phyloP scores from a whole-genome alignment of 2,888 invertebrate genomes.

The Neelides folsomi region DNA sequence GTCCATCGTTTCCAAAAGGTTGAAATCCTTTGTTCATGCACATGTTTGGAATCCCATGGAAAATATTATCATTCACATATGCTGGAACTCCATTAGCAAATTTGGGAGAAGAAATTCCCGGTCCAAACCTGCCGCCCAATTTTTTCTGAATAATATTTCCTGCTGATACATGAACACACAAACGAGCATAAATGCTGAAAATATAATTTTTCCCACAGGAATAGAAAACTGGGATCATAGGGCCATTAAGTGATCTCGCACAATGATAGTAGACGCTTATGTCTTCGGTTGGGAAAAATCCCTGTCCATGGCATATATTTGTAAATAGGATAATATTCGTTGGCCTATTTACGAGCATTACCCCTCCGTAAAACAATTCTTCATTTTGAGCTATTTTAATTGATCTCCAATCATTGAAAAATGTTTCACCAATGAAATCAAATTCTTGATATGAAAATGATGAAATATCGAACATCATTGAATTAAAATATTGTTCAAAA shows the following conservation, averaged over 20 bases:
- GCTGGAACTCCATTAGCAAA: slow-evolving; percentile 4
- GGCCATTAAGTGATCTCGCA: not conserved
- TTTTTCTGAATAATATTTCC: slow-evolving; percentile 12
- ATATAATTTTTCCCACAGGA: slow-evolving; percentile 15
- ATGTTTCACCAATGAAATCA: not conserved
- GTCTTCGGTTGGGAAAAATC: slow-evolving; percentile 9
- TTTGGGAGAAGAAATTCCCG: not conserved
- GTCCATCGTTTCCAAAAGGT: slow-evolving; percentile 18
- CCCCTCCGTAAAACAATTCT: not conserved
- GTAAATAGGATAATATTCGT: not conserved
- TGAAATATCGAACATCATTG: not conserved
- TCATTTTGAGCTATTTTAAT: not conserved
- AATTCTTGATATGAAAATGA: not conserved
- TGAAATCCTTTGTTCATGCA: slow-evolving; percentile 9
- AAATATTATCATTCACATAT: slow-evolving; percentile 5
- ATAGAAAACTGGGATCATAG: slow-evolving; percentile 4
- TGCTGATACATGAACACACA: slow-evolving; percentile 15
- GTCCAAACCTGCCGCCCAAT: slow-evolving; percentile 16
- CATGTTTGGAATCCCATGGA: slow-evolving; percentile 6
- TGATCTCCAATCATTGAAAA: not conserved
- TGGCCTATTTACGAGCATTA: not conserved
- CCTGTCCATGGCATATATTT: not conserved
- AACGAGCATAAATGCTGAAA: slow-evolving; percentile 10
- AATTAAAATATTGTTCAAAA: too few relatives aligned
- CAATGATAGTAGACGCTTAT: slow-evolving; percentile 12